Evolutionary conservation across 2,113 vertebrate species (phyloP), one percentile per base, ranked within the genome.

Genomic region (Hippocampus barbouri): DNA sequence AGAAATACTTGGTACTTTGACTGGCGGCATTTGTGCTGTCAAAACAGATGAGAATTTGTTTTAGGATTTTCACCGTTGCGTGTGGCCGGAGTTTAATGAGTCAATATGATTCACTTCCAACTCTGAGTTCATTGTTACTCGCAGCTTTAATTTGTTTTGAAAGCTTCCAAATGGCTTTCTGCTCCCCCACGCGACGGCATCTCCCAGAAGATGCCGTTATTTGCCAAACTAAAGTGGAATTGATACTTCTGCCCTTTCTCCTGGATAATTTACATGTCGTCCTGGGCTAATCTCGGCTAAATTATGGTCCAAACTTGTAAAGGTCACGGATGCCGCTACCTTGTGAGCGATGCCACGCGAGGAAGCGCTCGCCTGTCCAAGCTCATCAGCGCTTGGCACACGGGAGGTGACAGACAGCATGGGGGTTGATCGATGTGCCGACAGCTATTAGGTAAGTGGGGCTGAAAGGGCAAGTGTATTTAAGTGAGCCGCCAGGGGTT

Each of bases 361-460:
- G 90, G 89, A 79, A 82, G 59, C 59, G 74, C 84, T 81, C 56
- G 79, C 89, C 86, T 84, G 79, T 84, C 84, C 70, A 21, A 71
- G 61, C 81, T 92, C 88, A 91, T 87, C 91, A 88, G 92, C 66
- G 85, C 76, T 73, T 66, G 84, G 77, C 68, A 65, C 83, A 68
- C 76, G 72, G 75, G 78, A 80, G 79, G 81, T 92, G 91, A 94
- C 91, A 91, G 88, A 91, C 90, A 92, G 88, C 88, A 83, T 87
- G 86, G 90, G 83, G 81, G 85, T 73, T 89, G 89, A 94, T 94
- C 92, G 93, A 93, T 94, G 91, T 89, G 83, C 87, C 81, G 59
- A 89, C 85, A 75, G 85, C 89, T 84, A 89, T 90, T 84, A 92
- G 89, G 86, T 70, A 92, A 93, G 90, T 88, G 88, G 84, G 85